These are phyloP conservation scores for Panthera uncia DNA, from an alignment of 2,113 vertebrate genomes.

Conservation along the genomic window DNA sequence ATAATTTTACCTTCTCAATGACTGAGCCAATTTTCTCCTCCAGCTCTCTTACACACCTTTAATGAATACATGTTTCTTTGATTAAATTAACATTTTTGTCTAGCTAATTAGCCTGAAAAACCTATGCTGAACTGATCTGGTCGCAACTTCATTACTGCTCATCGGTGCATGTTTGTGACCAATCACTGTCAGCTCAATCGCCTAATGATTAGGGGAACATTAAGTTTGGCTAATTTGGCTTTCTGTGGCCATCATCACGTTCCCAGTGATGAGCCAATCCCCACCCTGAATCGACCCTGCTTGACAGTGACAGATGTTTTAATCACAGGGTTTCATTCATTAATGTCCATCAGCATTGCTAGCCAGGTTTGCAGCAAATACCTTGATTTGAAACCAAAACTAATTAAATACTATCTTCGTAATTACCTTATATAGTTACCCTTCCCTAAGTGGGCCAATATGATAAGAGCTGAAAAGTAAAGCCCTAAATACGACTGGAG, in stretches of 20 bases:
- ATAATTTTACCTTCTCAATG: constrained; percentile 75
- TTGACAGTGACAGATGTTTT: constrained; percentile 87
- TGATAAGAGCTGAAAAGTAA: constrained; percentile 73
- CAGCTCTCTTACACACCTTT: constrained; percentile 82
- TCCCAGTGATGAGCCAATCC: constrained; percentile 64
- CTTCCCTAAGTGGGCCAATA: constrained; percentile 56
- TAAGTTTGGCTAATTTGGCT: constrained; percentile 84
- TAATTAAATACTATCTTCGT: constrained; percentile 80
- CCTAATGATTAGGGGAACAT: constrained; percentile 83
- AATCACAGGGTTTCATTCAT: constrained; percentile 83
- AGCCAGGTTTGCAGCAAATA: constrained; percentile 75
- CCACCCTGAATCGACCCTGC: constrained; percentile 62
- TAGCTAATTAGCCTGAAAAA: constrained; percentile 86
- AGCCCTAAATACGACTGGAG: not conserved
- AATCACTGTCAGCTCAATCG: constrained; percentile 83
- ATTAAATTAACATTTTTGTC: constrained; percentile 89
- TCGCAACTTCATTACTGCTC: constrained; percentile 85
- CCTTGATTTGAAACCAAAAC: constrained; percentile 80
- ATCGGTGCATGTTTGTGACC: constrained; percentile 80
- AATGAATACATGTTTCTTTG: constrained; percentile 85
- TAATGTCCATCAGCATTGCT: constrained; percentile 75
- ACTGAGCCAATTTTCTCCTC: constrained; percentile 84
- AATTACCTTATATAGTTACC: constrained; percentile 78
- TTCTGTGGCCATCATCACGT: constrained; percentile 71
- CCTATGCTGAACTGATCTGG: constrained; percentile 82